Conservation (phyloP, 2,797 vertebrate species). For the Eulemur albifrons region DNA sequence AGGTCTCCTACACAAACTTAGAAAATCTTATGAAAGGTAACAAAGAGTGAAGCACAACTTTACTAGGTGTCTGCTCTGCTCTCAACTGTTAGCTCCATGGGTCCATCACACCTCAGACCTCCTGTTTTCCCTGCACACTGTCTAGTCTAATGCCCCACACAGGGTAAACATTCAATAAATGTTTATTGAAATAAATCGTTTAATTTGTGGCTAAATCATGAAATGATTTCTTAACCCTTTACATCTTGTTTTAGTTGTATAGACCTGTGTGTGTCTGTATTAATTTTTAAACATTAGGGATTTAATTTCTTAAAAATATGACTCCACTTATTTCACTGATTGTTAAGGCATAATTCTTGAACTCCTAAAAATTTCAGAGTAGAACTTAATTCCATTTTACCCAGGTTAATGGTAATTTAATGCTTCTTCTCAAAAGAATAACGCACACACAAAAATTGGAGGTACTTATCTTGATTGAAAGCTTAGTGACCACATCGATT, state of each 20-base stretch:
- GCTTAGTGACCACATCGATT: neutral
- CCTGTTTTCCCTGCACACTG: neutral
- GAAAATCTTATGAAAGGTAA: neutral
- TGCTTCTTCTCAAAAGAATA: neutral
- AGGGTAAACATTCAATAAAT: neutral
- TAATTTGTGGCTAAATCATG: neutral
- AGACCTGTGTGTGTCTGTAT: neutral
- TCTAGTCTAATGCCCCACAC: neutral
- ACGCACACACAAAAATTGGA: neutral
- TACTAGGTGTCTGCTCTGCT: too few relatives aligned
- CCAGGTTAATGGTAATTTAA: neutral
- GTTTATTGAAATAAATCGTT: neutral
- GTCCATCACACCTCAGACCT: neutral
- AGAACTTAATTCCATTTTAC: neutral
- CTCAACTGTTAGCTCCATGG: neutral
- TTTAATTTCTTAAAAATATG: slow-evolving; percentile 10
- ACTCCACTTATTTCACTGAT: neutral
- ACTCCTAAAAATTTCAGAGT: neutral
- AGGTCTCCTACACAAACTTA: neutral
- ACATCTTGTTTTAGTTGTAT: neutral
- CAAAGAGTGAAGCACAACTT: neutral
- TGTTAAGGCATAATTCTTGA: neutral
- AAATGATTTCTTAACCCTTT: neutral
- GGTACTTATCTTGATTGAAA: neutral
- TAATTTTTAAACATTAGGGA: neutral